Percentiles rank a stretch among this genome's conserved stretches.
These are phyloP conservation scores for Chelidonichthys spinosus DNA, from an alignment of 2,797 vertebrate genomes.

Conservation along the genomic window DNA sequence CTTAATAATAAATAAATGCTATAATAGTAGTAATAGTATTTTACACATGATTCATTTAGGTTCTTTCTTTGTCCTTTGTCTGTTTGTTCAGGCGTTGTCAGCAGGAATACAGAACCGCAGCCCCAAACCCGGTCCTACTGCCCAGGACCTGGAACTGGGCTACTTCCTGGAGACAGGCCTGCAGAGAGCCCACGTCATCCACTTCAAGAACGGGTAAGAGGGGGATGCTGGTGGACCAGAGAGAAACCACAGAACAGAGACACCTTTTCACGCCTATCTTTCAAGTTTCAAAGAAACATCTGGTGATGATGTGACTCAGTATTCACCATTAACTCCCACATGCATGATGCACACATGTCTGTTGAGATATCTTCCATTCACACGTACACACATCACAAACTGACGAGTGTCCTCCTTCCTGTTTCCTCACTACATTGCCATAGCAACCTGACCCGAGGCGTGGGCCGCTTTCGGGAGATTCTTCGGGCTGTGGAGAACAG, in stretches of 20 bases:
- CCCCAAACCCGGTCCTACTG: conserved; percentile 93
- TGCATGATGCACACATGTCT: neutral
- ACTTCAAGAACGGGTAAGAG: conserved; percentile 98
- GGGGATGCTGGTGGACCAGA: neutral
- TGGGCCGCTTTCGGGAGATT: conserved; percentile 96
- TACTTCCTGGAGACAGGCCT: conserved; percentile 98
- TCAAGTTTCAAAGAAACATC: neutral
- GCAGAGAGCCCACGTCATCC: conserved; percentile 97
- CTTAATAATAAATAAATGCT: neutral
- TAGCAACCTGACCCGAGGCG: conserved; percentile 96
- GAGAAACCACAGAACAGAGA: conserved; percentile 1
- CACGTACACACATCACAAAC: neutral
- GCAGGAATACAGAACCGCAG: conserved; percentile 97
- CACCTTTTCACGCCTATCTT: neutral
- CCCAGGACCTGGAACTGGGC: conserved; percentile 96
- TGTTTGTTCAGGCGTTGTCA: conserved; percentile 86
- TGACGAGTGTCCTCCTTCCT: conserved; percentile 21
- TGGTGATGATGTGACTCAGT: neutral
- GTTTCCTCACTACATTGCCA: conserved; percentile 24
- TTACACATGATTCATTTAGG: neutral
- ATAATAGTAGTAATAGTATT: no score
- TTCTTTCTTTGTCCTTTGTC: neutral
- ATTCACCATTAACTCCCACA: neutral
- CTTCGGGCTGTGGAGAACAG: conserved; percentile 96
- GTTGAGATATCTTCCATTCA: neutral